Percentiles rank a stretch among this genome's conserved stretches.
phyloP scores from a whole-genome alignment of 64 coral and sea anemone species.

The Montipora cactus region DNA sequence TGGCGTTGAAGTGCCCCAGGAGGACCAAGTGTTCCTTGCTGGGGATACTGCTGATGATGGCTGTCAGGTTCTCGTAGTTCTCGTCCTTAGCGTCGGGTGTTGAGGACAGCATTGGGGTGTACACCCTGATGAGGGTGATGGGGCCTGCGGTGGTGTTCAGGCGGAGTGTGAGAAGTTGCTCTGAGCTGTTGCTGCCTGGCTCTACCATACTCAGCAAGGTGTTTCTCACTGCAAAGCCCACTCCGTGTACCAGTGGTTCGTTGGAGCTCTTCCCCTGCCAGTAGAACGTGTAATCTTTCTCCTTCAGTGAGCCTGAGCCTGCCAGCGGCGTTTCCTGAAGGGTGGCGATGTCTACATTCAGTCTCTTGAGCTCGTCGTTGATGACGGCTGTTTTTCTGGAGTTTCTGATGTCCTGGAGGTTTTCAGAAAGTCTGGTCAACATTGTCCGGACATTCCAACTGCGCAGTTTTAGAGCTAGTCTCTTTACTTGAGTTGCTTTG shows the following conservation, averaged over 20 bases:
- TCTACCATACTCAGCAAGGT: too few relatives aligned
- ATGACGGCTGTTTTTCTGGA: constrained; percentile 66
- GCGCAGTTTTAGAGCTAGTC: constrained; percentile 52
- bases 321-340: too few relatives aligned
- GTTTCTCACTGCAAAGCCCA: too few relatives aligned
- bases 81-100: constrained; percentile 40
- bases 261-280: too few relatives aligned
- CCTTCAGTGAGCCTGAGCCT: too few relatives aligned
- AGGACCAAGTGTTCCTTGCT: constrained; percentile 45
- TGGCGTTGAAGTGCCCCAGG: constrained; percentile 59
- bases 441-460: constrained; percentile 57
- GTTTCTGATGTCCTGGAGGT: constrained; percentile 38
- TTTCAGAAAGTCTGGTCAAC: constrained; percentile 11
- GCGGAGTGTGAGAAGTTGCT: constrained; percentile 21
- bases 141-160: constrained; percentile 57
- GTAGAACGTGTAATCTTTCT: too few relatives aligned
- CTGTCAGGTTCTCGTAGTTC: constrained; percentile 33
- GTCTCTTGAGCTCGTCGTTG: constrained; percentile 43
- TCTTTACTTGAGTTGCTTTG: neutral
- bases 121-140: constrained; percentile 4
- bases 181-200: neutral
- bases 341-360: neutral
- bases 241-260: too few relatives aligned
- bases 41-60: constrained; percentile 18
- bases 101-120: constrained; percentile 20